These are phyloP conservation scores for Arizona elegans DNA, from an alignment of 2,113 vertebrate genomes.

Conservation along the genomic window DNA sequence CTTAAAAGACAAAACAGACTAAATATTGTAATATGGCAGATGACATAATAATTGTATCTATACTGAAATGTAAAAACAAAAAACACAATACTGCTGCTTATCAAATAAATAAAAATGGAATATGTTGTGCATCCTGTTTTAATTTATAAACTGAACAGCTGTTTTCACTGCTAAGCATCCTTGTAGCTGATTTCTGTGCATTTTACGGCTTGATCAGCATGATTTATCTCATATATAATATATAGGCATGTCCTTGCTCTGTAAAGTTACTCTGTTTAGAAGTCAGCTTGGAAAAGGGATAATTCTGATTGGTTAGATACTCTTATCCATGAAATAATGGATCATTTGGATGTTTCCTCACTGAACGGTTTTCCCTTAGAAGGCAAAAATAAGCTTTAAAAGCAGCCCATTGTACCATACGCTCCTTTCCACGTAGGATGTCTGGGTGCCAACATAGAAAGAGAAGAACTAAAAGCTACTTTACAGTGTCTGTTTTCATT, in stretches of 20 bases:
- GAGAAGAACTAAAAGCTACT: not conserved
- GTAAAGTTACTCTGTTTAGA: not conserved
- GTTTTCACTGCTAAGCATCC: not conserved
- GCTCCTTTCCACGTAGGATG: not conserved
- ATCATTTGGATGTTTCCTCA: not conserved
- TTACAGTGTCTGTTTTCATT: no score
- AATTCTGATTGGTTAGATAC: not conserved
- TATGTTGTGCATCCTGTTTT: slow-evolving; percentile 50
- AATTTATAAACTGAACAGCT: slow-evolving; percentile 49
- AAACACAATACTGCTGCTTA: slow-evolving; percentile 98
- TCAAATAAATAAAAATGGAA: slow-evolving; percentile 82
- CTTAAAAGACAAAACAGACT: slow-evolving; percentile 88
- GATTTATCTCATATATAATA: not conserved
- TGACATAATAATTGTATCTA: slow-evolving; percentile 99
- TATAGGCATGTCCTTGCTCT: not conserved
- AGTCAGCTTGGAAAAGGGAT: not conserved
- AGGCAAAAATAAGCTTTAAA: no score
- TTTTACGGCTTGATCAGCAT: not conserved
- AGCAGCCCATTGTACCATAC: not conserved
- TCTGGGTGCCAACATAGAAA: not conserved
- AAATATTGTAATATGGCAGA: slow-evolving; percentile 98
- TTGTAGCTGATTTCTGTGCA: not conserved
- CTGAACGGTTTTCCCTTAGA: not conserved
- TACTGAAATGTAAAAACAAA: slow-evolving; percentile 86
- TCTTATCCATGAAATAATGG: not conserved